Evolutionary conservation across 2,888 invertebrate genomes (phyloP), one percentile per base, ranked within the genome.

Genomic region (Nemapogon koenigi): DNA sequence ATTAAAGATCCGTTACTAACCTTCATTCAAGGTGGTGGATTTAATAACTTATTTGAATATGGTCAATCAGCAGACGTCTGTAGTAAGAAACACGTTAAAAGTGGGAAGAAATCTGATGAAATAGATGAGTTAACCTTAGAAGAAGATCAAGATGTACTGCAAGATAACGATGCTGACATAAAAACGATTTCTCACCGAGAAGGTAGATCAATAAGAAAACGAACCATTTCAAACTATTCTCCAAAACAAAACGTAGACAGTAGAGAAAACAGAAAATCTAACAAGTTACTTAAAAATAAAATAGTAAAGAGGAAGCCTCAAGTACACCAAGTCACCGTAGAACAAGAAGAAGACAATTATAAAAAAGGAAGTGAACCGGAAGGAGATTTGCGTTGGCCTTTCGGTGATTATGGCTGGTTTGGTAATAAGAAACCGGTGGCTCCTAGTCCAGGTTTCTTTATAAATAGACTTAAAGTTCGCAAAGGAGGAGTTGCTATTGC

Each of bases 401-500:
- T 66, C 35, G 51, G 53, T 6, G 57, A 57, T 41, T 59, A 61
- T 32, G 51, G 51, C 26, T 56, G 56, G 43, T 69, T 69, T 42
- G 63, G 64, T 16, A 55, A 65, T 39, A 63, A 49, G 43, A 67
- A 59, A 38, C 66, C 68, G 11, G 50, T 59, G 2, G 61, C 57
- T 3, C 69, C 80, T 0, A 82, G 81, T 43, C 83, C 81, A 43
- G 87, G 88, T 2, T 85, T 88, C 45, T 85, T 87, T 44, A 87
- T 88, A 40, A 86, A 87, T 46, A 81, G 81, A 47, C 55, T 90
- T 16, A 86, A 84, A 59, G 89, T 90, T 14, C 78, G 86, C 42
- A 83, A 83, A 57, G 90, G 90, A 2, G 90, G 90, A 11, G 89
- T 90, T 4, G 89, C 90, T 0, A 90, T 90, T 37, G 90, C 90